A percentile compares a stretch with the other conserved stretches of the same genome.
phyloP scores from a whole-genome alignment of 2,888 invertebrate species.

The Lissocephala sabroskyi region DNA sequence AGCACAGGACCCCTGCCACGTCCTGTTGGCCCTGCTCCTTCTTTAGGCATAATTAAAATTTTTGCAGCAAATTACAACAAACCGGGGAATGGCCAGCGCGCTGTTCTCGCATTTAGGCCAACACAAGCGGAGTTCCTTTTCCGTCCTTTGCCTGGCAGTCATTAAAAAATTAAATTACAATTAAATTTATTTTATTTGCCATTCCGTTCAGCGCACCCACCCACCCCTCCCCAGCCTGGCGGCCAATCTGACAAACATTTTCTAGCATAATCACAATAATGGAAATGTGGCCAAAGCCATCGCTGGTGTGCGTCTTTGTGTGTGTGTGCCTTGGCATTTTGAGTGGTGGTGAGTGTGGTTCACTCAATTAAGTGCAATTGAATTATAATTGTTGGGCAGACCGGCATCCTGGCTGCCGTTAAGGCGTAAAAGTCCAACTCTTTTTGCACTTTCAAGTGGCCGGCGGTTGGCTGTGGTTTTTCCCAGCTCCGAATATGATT shows the following conservation, averaged over 20 bases:
- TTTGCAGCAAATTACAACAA: conserved; percentile 22
- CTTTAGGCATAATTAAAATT: conserved; percentile 48
- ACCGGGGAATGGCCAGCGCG: not conserved
- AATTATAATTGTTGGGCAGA: conserved; percentile 47
- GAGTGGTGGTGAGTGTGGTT: conserved; percentile 24
- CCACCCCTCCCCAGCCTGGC: not conserved
- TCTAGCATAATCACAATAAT: too few relatives aligned
- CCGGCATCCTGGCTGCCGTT: too few relatives aligned
- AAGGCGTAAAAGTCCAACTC: too few relatives aligned
- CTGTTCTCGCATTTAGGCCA: conserved; percentile 35
- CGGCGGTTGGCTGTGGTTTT: too few relatives aligned
- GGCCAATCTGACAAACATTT: not conserved
- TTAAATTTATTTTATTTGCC: conserved; percentile 50
- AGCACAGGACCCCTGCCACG: too few relatives aligned
- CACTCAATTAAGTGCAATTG: conserved; percentile 55
- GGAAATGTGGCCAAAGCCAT: too few relatives aligned
- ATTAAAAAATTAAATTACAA: conserved; percentile 50
- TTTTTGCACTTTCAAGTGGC: too few relatives aligned
- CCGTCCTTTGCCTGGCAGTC: conserved; percentile 13
- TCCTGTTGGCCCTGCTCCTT: not conserved
- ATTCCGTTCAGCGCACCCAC: not conserved
- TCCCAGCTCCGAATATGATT: too few relatives aligned
- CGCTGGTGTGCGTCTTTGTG: conserved; percentile 23
- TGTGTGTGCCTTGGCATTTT: conserved; percentile 25
- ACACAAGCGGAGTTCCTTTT: conserved; percentile 17